A percentile compares a stretch with the other conserved stretches of the same genome.
phyloP scores from a whole-genome alignment of 2,888 invertebrate genomes.

The Drosophila diplacantha region DNA sequence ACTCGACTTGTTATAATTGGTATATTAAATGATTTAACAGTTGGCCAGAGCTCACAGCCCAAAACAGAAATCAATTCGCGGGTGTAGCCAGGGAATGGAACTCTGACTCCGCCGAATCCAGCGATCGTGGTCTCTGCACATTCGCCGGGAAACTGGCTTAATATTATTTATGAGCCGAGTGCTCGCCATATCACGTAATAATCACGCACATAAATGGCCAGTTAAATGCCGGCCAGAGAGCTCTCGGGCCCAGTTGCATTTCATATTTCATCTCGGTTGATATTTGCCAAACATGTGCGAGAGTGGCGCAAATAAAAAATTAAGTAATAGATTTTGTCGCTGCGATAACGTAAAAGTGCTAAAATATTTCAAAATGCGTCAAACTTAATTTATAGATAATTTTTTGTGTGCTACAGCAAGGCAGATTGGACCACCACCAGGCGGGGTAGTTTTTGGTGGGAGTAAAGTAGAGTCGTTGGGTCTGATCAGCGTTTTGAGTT shows the following conservation, averaged over 20 bases:
- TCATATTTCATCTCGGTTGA: constrained; percentile 68
- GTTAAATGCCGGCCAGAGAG: constrained; percentile 52
- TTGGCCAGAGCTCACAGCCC: constrained; percentile 65
- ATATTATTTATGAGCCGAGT: constrained; percentile 70
- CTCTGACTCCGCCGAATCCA: constrained; percentile 32
- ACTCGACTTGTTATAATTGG: constrained; percentile 77
- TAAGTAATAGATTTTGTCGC: constrained; percentile 72
- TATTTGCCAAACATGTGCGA: constrained; percentile 67
- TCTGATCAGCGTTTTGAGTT: not conserved
- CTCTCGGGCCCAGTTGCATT: constrained; percentile 57
- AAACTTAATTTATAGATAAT: constrained; percentile 61
- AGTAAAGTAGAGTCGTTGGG: constrained; percentile 1
- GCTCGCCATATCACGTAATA: constrained; percentile 71
- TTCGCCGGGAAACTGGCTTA: constrained; percentile 59
- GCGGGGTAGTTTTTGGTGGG: constrained; percentile 12
- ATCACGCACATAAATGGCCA: constrained; percentile 72
- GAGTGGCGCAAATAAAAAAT: constrained; percentile 64
- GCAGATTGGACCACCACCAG: constrained; percentile 53
- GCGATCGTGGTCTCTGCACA: constrained; percentile 16
- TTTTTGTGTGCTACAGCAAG: constrained; percentile 26
- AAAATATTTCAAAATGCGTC: constrained; percentile 72
- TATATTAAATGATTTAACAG: constrained; percentile 77
- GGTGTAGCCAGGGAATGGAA: constrained; percentile 56
- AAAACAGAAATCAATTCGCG: constrained; percentile 69
- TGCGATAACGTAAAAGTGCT: constrained; percentile 74